phyloP scores from a whole-genome alignment of 2,888 invertebrate genomes.

The Platerodrilus igneus region DNA sequence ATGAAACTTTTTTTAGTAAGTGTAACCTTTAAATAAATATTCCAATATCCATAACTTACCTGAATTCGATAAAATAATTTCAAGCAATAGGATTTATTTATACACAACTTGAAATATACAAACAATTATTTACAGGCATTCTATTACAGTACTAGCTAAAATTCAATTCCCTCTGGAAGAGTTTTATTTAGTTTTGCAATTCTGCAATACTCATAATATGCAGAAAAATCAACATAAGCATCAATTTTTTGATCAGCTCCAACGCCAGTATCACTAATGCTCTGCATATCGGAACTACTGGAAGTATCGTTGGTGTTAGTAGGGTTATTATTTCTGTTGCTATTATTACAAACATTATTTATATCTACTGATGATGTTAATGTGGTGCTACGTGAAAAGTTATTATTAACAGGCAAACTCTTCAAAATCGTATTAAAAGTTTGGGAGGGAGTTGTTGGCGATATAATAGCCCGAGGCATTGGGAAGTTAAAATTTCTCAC shows the following conservation, averaged over 20 bases:
- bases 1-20: too few relatives aligned
- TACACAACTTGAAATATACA: too few relatives aligned
- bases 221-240: conserved; percentile 80
- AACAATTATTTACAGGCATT: too few relatives aligned
- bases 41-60: too few relatives aligned
- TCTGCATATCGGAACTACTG: conserved; percentile 35
- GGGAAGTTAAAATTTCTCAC: conserved; percentile 83
- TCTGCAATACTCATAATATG: conserved; percentile 70
- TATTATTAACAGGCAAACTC: conserved; percentile 27
- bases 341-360: too few relatives aligned
- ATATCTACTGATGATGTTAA: conserved; percentile 23
- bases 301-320: conserved; percentile 43
- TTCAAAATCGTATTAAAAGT: conserved; percentile 59
- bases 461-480: conserved; percentile 59
- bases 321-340: conserved; percentile 43
- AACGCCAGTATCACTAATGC: conserved; percentile 49
- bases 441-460: conserved; percentile 53
- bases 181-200: conserved; percentile 62
- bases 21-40: too few relatives aligned
- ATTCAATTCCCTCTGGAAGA: conserved; percentile 59
- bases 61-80: too few relatives aligned
- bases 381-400: conserved; percentile 29
- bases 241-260: conserved; percentile 62
- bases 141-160: too few relatives aligned
- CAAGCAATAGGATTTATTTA: too few relatives aligned